A percentile compares a stretch with the other conserved stretches of the same genome.
These are phyloP conservation scores for Gnatocerus cornutus DNA, from an alignment of 2,888 invertebrate species.

Conservation along the genomic window DNA sequence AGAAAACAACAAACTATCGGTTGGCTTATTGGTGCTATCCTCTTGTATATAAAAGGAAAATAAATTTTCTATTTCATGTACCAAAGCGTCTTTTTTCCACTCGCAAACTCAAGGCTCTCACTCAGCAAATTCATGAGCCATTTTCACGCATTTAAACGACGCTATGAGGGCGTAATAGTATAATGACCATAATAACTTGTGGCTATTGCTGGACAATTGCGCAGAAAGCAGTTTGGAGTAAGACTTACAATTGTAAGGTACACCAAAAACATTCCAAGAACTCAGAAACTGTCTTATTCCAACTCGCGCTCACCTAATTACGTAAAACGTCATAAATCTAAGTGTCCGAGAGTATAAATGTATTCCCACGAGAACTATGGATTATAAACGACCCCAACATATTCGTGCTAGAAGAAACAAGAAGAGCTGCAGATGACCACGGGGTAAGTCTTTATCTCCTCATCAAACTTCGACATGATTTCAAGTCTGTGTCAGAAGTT, in stretches of 20 bases:
- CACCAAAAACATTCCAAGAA: constrained; percentile 48
- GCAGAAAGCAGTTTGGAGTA: constrained; percentile 70
- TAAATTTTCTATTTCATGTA: constrained; percentile 46
- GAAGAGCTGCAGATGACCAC: constrained; percentile 69
- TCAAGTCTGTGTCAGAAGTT: constrained; percentile 54
- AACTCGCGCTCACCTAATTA: constrained; percentile 36
- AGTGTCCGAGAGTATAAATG: constrained; percentile 58
- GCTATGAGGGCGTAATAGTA: constrained; percentile 71
- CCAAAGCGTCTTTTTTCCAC: neutral
- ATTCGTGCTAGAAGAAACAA: constrained; percentile 59
- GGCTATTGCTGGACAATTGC: constrained; percentile 71
- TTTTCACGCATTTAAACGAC: constrained; percentile 70
- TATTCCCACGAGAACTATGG: constrained; percentile 63
- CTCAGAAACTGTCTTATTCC: constrained; percentile 47
- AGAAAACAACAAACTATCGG: constrained; percentile 49
- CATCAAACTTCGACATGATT: constrained; percentile 43
- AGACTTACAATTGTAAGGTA: constrained; percentile 67
- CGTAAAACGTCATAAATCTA: constrained; percentile 27
- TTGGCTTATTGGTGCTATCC: constrained; percentile 44
- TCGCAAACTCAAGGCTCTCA: constrained; percentile 65
- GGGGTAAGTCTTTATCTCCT: constrained; percentile 62
- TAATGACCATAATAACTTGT: constrained; percentile 71
- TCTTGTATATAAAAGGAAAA: constrained; percentile 39
- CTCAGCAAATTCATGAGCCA: constrained; percentile 69
- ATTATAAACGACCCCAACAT: constrained; percentile 60